Percentiles rank a stretch among this genome's conserved stretches.
These are phyloP conservation scores for Aphelinus atriplicis DNA, from an alignment of 1,140 invertebrate genomes.

Conservation along the genomic window DNA sequence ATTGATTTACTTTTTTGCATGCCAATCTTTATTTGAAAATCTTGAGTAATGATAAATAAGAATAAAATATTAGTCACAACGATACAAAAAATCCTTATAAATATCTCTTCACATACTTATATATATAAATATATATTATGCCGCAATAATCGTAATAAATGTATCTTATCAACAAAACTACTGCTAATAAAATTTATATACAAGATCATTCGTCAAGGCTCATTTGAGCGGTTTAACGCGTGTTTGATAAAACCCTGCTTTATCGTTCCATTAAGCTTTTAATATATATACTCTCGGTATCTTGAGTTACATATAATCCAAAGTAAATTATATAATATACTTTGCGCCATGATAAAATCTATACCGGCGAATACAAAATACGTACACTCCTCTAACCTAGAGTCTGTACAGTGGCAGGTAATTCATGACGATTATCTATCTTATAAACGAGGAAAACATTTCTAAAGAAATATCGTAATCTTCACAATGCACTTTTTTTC, in stretches of 20 bases:
- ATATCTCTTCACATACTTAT: too few relatives aligned
- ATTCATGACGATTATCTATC: neutral
- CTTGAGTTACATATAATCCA: too few relatives aligned
- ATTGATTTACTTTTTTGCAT: conserved; percentile 3
- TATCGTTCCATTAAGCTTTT: neutral
- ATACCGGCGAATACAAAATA: neutral
- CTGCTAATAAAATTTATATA: conserved; percentile 19
- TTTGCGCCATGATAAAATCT: conserved; percentile 5
- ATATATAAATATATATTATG: neutral
- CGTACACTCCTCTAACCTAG: conserved; percentile 12
- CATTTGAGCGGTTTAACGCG: neutral
- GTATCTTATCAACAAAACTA: neutral
- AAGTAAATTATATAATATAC: neutral
- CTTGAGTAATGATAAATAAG: neutral
- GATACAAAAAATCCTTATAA: conserved; percentile 26
- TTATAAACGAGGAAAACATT: too few relatives aligned
- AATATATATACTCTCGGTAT: conserved; percentile 1
- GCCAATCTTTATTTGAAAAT: conserved; percentile 25
- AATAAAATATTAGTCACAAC: conserved; percentile 21
- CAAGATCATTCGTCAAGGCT: neutral
- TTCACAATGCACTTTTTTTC: too few relatives aligned
- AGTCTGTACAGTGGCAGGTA: conserved; percentile 4
- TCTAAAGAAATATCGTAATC: too few relatives aligned
- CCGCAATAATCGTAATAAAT: neutral
- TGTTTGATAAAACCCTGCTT: conserved; percentile 18